Conservation (phyloP, 35 echinoderm and acorn worm genomes). For the Anneissia japonica region DNA sequence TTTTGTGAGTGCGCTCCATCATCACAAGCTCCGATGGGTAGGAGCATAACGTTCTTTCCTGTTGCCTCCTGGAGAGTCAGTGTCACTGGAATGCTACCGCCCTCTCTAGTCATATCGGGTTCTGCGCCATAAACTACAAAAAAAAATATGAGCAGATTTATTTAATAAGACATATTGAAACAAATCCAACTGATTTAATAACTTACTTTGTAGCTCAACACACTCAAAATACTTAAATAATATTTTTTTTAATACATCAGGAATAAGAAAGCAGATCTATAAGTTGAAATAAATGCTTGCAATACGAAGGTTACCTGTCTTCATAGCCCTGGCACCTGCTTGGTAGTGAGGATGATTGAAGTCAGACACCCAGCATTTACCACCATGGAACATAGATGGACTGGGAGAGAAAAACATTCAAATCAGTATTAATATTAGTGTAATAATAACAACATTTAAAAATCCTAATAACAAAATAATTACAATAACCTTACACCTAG, state of each 20-base stretch:
- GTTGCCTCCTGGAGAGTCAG: constrained; percentile 88
- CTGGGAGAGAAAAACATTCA: too few relatives aligned
- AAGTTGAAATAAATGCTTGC: too few relatives aligned
- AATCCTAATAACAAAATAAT: too few relatives aligned
- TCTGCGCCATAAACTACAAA: constrained; percentile 73
- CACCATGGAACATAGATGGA: constrained; percentile 31
- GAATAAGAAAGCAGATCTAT: too few relatives aligned
- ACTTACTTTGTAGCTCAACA: too few relatives aligned
- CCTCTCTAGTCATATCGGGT: constrained; percentile 94
- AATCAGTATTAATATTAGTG: too few relatives aligned
- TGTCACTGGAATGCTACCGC: constrained; percentile 94
- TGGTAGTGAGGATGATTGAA: constrained; percentile 89
- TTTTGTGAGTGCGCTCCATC: constrained; percentile 97
- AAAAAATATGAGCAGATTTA: too few relatives aligned
- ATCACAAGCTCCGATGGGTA: constrained; percentile 77
- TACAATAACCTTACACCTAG: too few relatives aligned
- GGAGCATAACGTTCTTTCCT: constrained; percentile 96
- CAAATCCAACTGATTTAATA: too few relatives aligned
- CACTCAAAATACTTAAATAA: too few relatives aligned
- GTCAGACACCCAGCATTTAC: constrained; percentile 79
- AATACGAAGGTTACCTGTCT: constrained; percentile 71
- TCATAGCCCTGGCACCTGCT: constrained; percentile 69
- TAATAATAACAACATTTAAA: too few relatives aligned
- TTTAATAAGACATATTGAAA: too few relatives aligned
- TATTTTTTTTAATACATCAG: not conserved